A percentile compares a stretch with the other conserved stretches of the same genome.
Evolutionary conservation across 2,888 invertebrate genomes (phyloP).

Genomic region (Stegana nigrithorax): DNA sequence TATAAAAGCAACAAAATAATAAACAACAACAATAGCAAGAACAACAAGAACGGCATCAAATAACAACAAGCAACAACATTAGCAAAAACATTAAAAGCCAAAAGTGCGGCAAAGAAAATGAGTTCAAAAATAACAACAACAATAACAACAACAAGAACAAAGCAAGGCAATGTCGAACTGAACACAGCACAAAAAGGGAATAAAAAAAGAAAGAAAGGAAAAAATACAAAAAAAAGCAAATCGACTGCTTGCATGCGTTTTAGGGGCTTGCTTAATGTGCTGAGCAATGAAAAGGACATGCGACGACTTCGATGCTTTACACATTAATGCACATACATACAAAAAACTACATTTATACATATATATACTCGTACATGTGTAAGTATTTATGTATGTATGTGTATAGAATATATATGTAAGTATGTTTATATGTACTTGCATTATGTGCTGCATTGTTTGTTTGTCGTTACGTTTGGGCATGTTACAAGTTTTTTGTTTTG

Average conservation of each 20-base stretch:
- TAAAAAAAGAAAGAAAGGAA: conserved; percentile 14
- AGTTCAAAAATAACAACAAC: conserved; percentile 36
- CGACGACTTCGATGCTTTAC: no score
- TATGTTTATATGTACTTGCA: neutral
- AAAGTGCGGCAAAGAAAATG: conserved; percentile 44
- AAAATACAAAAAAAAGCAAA: conserved; percentile 24
- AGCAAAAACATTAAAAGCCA: conserved; percentile 39
- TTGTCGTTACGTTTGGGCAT: conserved; percentile 24
- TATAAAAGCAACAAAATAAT: no score
- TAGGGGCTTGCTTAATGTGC: conserved; percentile 47
- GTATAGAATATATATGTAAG: conserved; percentile 8
- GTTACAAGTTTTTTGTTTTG: conserved; percentile 8
- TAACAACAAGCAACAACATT: conserved; percentile 18
- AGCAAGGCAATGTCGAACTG: no score
- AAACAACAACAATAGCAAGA: neutral
- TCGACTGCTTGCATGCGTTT: conserved; percentile 33
- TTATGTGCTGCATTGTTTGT: neutral
- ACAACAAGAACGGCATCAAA: no score
- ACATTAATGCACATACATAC: no score
- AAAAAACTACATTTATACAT: conserved; percentile 25
- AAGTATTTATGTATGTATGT: conserved; percentile 30
- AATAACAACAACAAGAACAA: conserved; percentile 19
- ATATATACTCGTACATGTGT: conserved; percentile 8
- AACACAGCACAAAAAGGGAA: no score
- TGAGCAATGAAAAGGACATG: conserved; percentile 50